Base-by-base conservation (phyloP, 1,140 invertebrate genomes). In the Diachasmimorpha longicaudata region DNA sequence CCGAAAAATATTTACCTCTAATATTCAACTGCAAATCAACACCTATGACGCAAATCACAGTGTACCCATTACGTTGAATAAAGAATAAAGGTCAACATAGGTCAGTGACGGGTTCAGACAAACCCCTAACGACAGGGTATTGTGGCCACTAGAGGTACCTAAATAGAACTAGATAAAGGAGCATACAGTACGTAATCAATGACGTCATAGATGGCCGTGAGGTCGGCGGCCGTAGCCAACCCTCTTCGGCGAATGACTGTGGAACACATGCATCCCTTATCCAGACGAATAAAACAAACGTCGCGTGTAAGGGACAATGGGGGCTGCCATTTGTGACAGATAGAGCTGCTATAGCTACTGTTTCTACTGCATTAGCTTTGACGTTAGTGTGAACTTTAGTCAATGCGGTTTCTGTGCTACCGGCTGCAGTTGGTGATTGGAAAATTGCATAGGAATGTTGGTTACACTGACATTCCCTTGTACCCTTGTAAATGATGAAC, bases 141-240 rank as follows among this genome's bases (percentile, higher is more conserved):
- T 70, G 9, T 70, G 2, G 48, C 48, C 42, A 31, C 16, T 25
- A 39, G 37, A 37, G 37, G 36, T 19, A 42, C 11, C 16, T 19
- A 46, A 70, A 72, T 39, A 58, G 31, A 36, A 55, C 58, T 14
- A 58, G 13, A 37, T 58, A 55, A 31, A 48, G 21, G 48, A 31
- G 13, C 25, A 16, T 10, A 25, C 14, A 14, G 14, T 58, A 72
- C 70, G 70, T 72, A 72, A 72, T 72, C 48, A 58, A 72, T 72
- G 70, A 72, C 70, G 70, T 72, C 70, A 72, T 39, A 6, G 14
- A 63, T 31, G 58, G 23, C 23, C 48, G 48, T 72, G 70, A 72
- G 70, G 48, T 72, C 70, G 48, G 70, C 48, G 48, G 48, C 70
- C 70, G 70, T 19, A 52, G 52, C 4, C 44, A 71, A 31, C 70